Evolutionary conservation across 35 echinoderm and acorn worm genomes (phyloP).

Genomic region (Amphiura filiformis): DNA sequence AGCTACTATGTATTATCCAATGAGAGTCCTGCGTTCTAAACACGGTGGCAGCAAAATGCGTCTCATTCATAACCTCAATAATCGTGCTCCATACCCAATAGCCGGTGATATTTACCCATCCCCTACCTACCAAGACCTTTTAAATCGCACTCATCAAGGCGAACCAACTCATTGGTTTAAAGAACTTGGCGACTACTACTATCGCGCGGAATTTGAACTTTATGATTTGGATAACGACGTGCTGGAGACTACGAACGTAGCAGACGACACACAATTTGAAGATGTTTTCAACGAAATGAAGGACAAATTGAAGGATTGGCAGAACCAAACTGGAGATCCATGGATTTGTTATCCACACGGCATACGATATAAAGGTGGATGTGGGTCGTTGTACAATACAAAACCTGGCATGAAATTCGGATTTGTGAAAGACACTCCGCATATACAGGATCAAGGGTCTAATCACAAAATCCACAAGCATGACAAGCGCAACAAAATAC

Average conservation of each 20-base stretch:
- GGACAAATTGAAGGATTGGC: slow-evolving; percentile 54
- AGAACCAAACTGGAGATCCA: slow-evolving; percentile 56
- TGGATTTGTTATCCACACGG: slow-evolving; percentile 87
- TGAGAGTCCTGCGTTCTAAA: slow-evolving; percentile 57
- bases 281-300: slow-evolving; percentile 58
- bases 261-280: slow-evolving; percentile 26
- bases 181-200: slow-evolving; percentile 87
- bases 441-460: too few relatives aligned
- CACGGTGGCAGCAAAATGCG: slow-evolving; percentile 27
- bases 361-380: neutral
- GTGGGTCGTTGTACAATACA: neutral
- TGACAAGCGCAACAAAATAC: too few relatives aligned
- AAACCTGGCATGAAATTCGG: too few relatives aligned
- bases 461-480: too few relatives aligned
- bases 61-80: slow-evolving; percentile 84
- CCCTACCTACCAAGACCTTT: slow-evolving; percentile 69
- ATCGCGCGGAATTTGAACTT: slow-evolving; percentile 83
- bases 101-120: slow-evolving; percentile 62
- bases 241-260: slow-evolving; percentile 69
- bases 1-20: slow-evolving; percentile 86
- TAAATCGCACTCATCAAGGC: slow-evolving; percentile 60
- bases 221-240: slow-evolving; percentile 78
- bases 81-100: slow-evolving; percentile 61
- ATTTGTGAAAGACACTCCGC: too few relatives aligned
- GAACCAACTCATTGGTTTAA: slow-evolving; percentile 94